These are phyloP conservation scores for Loxodonta africana DNA, from an alignment of 2,113 vertebrate species.

Conservation along the genomic window DNA sequence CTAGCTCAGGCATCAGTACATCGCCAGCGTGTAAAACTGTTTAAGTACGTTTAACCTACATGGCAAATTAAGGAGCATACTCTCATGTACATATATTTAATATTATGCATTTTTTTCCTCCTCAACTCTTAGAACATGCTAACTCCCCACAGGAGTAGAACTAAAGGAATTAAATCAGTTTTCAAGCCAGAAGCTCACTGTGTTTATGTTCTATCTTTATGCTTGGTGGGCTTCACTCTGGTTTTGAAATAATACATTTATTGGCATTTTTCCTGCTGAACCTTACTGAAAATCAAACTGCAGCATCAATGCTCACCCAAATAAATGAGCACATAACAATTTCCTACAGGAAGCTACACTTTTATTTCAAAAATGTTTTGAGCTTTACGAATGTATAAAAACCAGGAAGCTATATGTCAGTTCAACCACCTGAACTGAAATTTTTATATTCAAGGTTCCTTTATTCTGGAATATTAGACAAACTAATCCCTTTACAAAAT, in stretches of 20 bases:
- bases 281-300: constrained; percentile 66
- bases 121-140: constrained; percentile 64
- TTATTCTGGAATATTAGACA: constrained; percentile 15
- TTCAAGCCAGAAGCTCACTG: constrained; percentile 65
- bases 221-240: constrained; percentile 57
- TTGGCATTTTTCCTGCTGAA: constrained; percentile 68
- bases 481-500: constrained; percentile 32
- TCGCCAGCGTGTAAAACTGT: neutral
- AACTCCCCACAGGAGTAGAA: constrained; percentile 62
- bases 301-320: constrained; percentile 1
- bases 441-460: constrained; percentile 19
- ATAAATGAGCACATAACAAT: constrained; percentile 62
- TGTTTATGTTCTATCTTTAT: constrained; percentile 67
- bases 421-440: constrained; percentile 9
- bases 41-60: neutral
- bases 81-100: neutral
- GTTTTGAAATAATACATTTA: constrained; percentile 66
- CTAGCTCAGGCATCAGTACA: neutral
- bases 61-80: neutral
- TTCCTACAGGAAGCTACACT: constrained; percentile 48
- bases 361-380: constrained; percentile 66
- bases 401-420: neutral
- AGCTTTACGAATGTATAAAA: constrained; percentile 42
- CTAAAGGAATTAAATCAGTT: constrained; percentile 64
- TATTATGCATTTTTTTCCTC: neutral